Evolutionary conservation across 2,113 vertebrate genomes (phyloP).

Genomic region (Cyanoramphus novaezelandiae): DNA sequence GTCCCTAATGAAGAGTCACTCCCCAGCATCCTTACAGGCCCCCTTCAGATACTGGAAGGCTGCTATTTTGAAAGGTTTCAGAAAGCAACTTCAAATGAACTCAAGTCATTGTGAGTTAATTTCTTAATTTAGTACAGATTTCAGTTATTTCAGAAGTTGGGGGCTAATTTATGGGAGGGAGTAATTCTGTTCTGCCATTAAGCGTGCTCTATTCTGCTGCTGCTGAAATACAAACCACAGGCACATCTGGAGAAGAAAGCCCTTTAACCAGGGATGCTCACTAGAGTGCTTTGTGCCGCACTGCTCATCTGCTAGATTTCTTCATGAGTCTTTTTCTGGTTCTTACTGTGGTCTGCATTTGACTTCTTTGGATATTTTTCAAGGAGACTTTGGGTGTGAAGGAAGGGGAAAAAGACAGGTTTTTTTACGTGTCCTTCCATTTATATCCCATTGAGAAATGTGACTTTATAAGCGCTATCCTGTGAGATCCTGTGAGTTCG

Average conservation of each 20-base stretch:
- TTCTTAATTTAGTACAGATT: slow-evolving; percentile 9
- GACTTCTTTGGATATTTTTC: not conserved
- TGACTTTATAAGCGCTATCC: fast-evolving
- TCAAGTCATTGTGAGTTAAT: not conserved
- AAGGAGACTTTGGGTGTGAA: not conserved
- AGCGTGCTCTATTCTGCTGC: not conserved
- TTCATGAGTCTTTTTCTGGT: fast-evolving
- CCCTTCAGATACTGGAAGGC: not conserved
- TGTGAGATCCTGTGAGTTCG: not conserved
- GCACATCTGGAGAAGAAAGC: not conserved
- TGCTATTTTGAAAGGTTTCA: not conserved
- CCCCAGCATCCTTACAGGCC: not conserved
- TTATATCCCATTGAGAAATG: not conserved
- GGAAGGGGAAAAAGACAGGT: fast-evolving
- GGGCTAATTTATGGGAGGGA: not conserved
- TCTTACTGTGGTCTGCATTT: not conserved
- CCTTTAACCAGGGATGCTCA: not conserved
- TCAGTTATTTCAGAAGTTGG: not conserved
- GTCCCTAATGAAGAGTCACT: not conserved
- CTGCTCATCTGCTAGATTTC: not conserved
- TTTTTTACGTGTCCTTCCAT: not conserved
- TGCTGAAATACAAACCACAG: not conserved
- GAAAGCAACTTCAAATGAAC: not conserved
- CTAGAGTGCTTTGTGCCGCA: not conserved
- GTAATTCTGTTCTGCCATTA: not conserved